Evolutionary conservation across 2,113 vertebrate genomes (phyloP).

Genomic region (Chiloscyllium plagiosum): DNA sequence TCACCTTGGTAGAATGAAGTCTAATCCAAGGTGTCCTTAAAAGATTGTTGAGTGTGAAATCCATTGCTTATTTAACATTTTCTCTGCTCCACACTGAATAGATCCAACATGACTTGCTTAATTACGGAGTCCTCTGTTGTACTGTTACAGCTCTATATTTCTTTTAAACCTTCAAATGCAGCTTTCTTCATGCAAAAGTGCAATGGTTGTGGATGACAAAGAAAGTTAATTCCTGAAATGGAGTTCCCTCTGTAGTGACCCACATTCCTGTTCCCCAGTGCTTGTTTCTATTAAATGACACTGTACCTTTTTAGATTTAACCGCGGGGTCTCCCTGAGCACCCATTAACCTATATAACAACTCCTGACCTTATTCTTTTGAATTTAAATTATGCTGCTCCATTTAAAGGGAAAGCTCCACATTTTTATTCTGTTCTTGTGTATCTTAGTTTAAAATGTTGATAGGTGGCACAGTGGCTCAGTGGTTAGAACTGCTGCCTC

Average conservation of each 20-base stretch:
- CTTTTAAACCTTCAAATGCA: not conserved
- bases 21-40: not conserved
- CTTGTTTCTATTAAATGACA: not conserved
- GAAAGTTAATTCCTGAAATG: not conserved
- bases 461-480: not conserved
- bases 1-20: not conserved
- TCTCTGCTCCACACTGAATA: not conserved
- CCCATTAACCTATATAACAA: not conserved
- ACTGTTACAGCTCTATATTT: not conserved
- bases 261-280: not conserved
- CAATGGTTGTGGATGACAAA: not conserved
- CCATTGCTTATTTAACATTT: not conserved
- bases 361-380: not conserved
- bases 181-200: not conserved
- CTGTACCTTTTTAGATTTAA: not conserved
- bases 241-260: slow-evolving; percentile 5
- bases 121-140: not conserved
- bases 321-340: not conserved
- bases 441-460: not conserved
- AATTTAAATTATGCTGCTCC: not conserved
- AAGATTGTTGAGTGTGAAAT: not conserved
- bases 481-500: too few species aligned
- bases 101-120: not conserved
- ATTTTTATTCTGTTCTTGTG: not conserved
- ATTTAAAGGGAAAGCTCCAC: not conserved